Evolutionary conservation across 1,140 invertebrate species (phyloP), one percentile per base, ranked within the genome.

Genomic region (Phortica variegata): DNA sequence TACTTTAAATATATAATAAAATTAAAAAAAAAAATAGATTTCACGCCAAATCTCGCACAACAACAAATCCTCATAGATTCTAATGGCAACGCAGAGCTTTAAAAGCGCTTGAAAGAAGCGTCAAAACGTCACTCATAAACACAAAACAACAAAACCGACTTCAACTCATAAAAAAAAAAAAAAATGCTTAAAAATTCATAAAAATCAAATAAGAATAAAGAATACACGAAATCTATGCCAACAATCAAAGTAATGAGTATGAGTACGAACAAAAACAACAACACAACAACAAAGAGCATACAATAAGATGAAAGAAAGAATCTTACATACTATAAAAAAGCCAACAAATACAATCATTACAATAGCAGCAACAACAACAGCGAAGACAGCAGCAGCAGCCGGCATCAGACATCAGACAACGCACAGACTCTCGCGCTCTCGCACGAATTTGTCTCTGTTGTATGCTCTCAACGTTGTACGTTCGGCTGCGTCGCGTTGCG

Each of bases 221-320:
- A 52, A 44, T 42, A 43, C 19, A 43, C 38, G 4, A 43, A 61
- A 62, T 52, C 55, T 62, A 48, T n/a, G n/a, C n/a, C n/a, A 26
- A 26, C 36, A 51, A 41, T 42, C 49, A 59, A 55, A 54, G 47
- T 55, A 50, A 37, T 59, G 32, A 37, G 52, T 43, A 45, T 45
- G 29, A 54, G 44, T 40, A 40, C 41, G 46, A 34, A 13, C 6
- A 34, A 34, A 34, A 34, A 15, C 6, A 34, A n/a, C 13, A 34
- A n/a, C 13, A 34, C n/a, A n/a, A n/a, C n/a, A n/a, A n/a, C n/a
- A n/a, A 8, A 34, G 5, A 34, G 54, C 45, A 23, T 47, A 41
- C 47, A 26, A 43, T 45, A 49, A 38, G 23, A n/a, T n/a, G n/a
- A n/a, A n/a, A n/a, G n/a, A n/a, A n/a, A n/a, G n/a, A n/a, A n/a